phyloP scores from a whole-genome alignment of 2,113 vertebrate species.

The Atherinomorus stipes region DNA sequence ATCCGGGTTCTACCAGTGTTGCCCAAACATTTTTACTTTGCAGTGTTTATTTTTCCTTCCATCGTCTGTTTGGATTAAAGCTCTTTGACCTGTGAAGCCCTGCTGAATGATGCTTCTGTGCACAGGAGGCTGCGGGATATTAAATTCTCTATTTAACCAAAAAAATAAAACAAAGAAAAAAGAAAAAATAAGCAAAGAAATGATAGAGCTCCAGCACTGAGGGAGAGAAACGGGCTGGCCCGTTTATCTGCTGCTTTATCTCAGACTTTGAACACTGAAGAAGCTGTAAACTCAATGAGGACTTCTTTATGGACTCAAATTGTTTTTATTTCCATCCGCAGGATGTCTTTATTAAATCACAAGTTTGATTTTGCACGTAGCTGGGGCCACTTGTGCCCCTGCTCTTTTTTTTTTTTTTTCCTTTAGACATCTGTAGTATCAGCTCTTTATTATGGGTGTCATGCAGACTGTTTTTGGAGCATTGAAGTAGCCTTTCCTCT shows the following conservation, averaged over 20 bases:
- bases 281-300: constrained; percentile 56
- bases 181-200: background rate
- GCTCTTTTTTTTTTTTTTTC: constrained; percentile 2
- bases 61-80: constrained; percentile 34
- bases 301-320: constrained; percentile 12
- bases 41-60: constrained; percentile 2
- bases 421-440: constrained; percentile 25
- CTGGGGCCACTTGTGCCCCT: constrained; percentile 22
- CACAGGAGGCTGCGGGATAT: constrained; percentile 13
- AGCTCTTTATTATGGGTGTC: constrained; percentile 18
- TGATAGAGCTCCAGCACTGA: constrained; percentile 19
- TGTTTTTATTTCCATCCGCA: constrained; percentile 30
- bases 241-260: constrained; percentile 36
- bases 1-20: constrained; percentile 20
- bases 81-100: constrained; percentile 29
- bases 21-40: constrained; percentile 19
- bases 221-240: constrained; percentile 71
- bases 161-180: constrained; percentile 2
- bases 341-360: constrained; percentile 44
- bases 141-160: constrained; percentile 7
- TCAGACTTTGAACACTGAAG: constrained; percentile 49
- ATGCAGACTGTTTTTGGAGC: constrained; percentile 48
- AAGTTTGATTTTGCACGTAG: constrained; percentile 67
- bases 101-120: constrained; percentile 18
- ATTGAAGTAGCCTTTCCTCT: constrained; percentile 67